Evolutionary conservation across 2,888 invertebrate species (phyloP), one percentile per base, ranked within the genome.

Genomic region (Drosophila heteroneura): DNA sequence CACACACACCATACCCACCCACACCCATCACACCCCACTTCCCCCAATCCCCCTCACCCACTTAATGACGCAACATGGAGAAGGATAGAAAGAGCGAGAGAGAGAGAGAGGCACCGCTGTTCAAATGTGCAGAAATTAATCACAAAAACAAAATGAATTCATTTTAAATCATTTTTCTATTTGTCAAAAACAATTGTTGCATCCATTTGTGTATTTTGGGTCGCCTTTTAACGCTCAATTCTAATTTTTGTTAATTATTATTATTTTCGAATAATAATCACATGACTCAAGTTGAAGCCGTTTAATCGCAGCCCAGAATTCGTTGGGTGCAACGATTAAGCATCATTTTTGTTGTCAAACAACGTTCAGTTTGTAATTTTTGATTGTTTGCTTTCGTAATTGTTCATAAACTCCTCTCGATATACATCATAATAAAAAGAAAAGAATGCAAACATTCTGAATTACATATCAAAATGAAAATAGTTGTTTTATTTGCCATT

Each of bases 81-180:
- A 93, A 93, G 92, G 93, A 93, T 93, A 93, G 93, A 92, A 91
- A 65, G 44, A 53, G 32, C 47, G 35, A 70, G 35, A 54, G 1
- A 26, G 53, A 64, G 49, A 58, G 41, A 56, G 56, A 49, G 19
- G 65, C 74, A 52, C 41, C 63, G 70, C 78, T 76, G 69, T 81
- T 78, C 79, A 68, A 81, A 65, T 70, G 51, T 62, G 54, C 67
- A 67, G 52, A 71, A 68, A 39, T 63, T 44, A 61, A 61, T 61
- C 22, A 9, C 5, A 47, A 9, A 26, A 3, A n/a, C 5, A 44
- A 44, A 47, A 16, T 47, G 16, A 47, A 26, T 47, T 47, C 52
- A 39, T 32, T 28, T 32, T 41, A 71, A 52, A 35, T 51, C 30
- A 39, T 19, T 28, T 12, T 28, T 64, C 52, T 60, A 63, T 74